A percentile compares a stretch with the other conserved stretches of the same genome.
Evolutionary conservation across 2,113 vertebrate genomes (phyloP).

Genomic region (Tragelaphus strepsiceros): DNA sequence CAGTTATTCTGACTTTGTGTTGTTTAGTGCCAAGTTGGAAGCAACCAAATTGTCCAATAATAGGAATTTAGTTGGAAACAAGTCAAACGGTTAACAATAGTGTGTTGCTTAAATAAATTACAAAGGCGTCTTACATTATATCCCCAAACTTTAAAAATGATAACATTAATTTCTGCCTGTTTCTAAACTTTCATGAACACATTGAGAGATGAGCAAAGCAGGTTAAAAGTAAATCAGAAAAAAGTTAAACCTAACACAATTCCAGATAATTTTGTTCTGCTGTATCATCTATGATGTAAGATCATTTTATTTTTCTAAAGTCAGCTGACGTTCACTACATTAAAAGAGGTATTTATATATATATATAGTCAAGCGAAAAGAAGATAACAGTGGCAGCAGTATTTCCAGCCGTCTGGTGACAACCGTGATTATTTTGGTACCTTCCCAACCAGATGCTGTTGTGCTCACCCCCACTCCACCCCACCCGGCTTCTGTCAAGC

Average conservation of each 20-base stretch:
- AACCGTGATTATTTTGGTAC: too few species aligned
- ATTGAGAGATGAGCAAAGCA: not conserved
- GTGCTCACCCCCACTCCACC: not conserved
- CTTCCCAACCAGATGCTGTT: not conserved
- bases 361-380: not conserved
- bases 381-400: too few species aligned
- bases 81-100: not conserved
- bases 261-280: not conserved
- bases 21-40: not conserved
- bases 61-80: not conserved
- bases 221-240: not conserved
- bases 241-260: not conserved
- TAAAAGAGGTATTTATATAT: not conserved
- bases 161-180: not conserved
- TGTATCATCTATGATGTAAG: not conserved
- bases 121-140: not conserved
- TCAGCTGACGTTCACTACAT: not conserved
- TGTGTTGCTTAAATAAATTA: not conserved
- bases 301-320: not conserved
- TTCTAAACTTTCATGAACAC: not conserved
- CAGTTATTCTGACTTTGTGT: not conserved
- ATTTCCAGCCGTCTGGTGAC: not conserved
- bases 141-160: not conserved
- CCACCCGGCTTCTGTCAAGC: not conserved
- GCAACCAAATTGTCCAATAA: not conserved